These are phyloP conservation scores for Hetaerina americana DNA, from an alignment of 1,140 invertebrate genomes.

Conservation along the genomic window DNA sequence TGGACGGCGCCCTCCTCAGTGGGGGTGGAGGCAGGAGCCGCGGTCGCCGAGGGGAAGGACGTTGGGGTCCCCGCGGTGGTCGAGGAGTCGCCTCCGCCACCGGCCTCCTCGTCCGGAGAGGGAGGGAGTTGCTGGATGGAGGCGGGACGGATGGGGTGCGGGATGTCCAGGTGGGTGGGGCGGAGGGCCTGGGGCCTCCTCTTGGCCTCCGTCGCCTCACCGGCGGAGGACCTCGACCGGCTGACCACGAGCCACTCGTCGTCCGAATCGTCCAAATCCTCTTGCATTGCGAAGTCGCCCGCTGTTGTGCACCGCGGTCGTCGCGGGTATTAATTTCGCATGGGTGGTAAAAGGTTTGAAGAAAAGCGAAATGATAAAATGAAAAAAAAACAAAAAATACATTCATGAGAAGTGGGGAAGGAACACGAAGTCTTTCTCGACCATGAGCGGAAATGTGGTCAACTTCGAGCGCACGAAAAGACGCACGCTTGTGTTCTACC, in stretches of 20 bases:
- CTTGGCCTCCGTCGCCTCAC: too few species aligned
- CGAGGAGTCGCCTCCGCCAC: background rate
- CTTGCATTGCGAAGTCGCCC: background rate
- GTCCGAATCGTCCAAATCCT: background rate
- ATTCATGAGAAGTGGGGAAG: too few species aligned
- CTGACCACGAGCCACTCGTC: background rate
- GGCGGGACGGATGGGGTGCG: conserved; percentile 9
- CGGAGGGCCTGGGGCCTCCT: conserved; percentile 5
- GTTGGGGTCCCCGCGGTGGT: background rate
- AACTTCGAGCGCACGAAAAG: too few species aligned
- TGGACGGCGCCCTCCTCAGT: background rate
- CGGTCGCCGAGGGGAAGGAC: background rate
- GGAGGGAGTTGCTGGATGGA: background rate
- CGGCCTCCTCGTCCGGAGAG: background rate
- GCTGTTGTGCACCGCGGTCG: background rate
- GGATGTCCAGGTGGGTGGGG: conserved; percentile 14
- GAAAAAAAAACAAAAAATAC: too few species aligned
- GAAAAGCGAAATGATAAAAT: too few species aligned
- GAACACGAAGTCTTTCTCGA: too few species aligned
- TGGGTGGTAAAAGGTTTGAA: too few species aligned
- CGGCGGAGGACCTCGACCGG: background rate
- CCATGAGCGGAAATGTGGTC: too few species aligned
- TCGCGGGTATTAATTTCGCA: too few species aligned
- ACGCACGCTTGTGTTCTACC: too few species aligned
- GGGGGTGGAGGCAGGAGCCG: background rate